These are phyloP conservation scores for Hedychridium roseum DNA, from an alignment of 2,888 invertebrate genomes.

Conservation along the genomic window DNA sequence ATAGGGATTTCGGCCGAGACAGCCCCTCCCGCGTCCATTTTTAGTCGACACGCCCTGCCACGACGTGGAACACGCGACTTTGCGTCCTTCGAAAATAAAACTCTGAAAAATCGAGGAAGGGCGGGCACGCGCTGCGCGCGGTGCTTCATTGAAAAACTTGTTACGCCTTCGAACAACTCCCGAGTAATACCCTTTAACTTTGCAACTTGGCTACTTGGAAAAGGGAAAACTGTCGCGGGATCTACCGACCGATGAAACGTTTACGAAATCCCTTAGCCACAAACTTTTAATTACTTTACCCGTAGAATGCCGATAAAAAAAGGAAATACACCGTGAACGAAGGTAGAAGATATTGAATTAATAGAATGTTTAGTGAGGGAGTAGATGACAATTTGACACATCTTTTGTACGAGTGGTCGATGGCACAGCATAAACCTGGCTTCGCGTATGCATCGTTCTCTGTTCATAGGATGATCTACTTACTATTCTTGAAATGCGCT, in stretches of 20 bases:
- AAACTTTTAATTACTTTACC: no score
- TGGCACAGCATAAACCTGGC: no score
- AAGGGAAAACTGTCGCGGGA: neutral
- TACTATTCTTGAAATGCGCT: slow-evolving; percentile 27
- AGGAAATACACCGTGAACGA: no score
- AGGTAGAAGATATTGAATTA: no score
- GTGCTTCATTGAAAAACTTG: slow-evolving; percentile 7
- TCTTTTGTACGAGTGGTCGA: no score
- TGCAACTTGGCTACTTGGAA: neutral
- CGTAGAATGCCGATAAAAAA: no score
- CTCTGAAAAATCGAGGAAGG: slow-evolving; percentile 9
- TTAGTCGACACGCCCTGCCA: slow-evolving; percentile 15
- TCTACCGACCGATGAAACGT: neutral
- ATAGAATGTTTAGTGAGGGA: no score
- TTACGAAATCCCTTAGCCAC: no score
- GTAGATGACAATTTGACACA: no score
- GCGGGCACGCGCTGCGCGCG: slow-evolving; percentile 2
- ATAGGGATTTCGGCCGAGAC: no score
- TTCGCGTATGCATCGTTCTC: no score
- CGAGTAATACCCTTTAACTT: no score
- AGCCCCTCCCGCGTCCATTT: slow-evolving; percentile 16
- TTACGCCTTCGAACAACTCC: slow-evolving; percentile 21
- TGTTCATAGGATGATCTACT: slow-evolving; percentile 36
- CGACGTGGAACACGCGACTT: slow-evolving; percentile 10
- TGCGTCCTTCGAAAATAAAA: slow-evolving; percentile 13